Evolutionary conservation across 2,797 vertebrate genomes (phyloP).

Genomic region (Pantherophis alleghaniensis): DNA sequence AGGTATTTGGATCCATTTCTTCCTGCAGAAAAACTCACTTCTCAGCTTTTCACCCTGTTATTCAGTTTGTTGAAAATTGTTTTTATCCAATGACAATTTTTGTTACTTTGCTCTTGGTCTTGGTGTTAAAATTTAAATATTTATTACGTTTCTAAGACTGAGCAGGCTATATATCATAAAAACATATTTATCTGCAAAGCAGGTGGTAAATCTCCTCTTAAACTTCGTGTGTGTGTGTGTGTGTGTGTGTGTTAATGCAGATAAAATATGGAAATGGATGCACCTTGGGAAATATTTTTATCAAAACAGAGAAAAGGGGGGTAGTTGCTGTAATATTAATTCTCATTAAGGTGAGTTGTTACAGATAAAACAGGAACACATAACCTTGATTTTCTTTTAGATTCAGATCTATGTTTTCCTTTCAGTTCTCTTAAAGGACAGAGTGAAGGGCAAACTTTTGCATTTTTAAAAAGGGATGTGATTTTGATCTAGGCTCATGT

Average conservation of each 20-base stretch:
- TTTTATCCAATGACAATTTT: slow-evolving; percentile 19
- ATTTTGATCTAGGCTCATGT: neutral
- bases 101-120: slow-evolving; percentile 43
- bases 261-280: slow-evolving; percentile 62
- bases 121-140: slow-evolving; percentile 59
- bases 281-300: slow-evolving; percentile 48
- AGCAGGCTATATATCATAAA: slow-evolving; percentile 57
- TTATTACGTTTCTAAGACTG: slow-evolving; percentile 53
- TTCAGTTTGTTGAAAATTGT: slow-evolving; percentile 2
- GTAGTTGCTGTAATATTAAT: slow-evolving; percentile 47
- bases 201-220: slow-evolving; percentile 63
- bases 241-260: slow-evolving; percentile 47
- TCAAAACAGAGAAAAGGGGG: slow-evolving; percentile 40
- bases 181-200: slow-evolving; percentile 61
- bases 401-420: slow-evolving; percentile 23
- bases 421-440: slow-evolving; percentile 36
- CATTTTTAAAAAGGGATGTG: neutral
- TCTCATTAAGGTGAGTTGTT: slow-evolving; percentile 48
- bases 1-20: neutral
- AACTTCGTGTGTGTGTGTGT: slow-evolving; percentile 50
- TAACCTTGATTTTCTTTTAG: slow-evolving; percentile 15
- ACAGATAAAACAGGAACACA: slow-evolving; percentile 43
- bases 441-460: slow-evolving; percentile 21
- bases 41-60: neutral
- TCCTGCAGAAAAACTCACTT: neutral